These are phyloP conservation scores for Caenorhabditis afra DNA, from an alignment of 2,888 invertebrate species.

Conservation along the genomic window DNA sequence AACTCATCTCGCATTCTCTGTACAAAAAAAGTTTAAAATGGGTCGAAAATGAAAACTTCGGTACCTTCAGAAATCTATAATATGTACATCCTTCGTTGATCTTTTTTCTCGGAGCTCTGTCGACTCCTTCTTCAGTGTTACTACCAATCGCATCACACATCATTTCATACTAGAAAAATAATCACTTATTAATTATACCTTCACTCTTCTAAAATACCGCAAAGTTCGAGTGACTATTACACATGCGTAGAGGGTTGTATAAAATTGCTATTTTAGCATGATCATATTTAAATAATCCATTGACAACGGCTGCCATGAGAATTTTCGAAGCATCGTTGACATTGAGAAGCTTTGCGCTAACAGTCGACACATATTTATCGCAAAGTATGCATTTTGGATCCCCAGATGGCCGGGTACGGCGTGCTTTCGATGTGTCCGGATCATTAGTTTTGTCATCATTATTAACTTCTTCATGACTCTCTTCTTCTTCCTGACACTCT, in stretches of 20 bases:
- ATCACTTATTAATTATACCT: too few relatives aligned
- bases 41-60: too few relatives aligned
- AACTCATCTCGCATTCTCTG: too few relatives aligned
- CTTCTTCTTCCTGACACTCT: too few relatives aligned
- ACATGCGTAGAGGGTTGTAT: background rate
- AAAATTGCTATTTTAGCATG: background rate
- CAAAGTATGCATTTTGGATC: constrained; percentile 16
- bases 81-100: background rate
- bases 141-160: background rate
- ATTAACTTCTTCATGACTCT: too few relatives aligned
- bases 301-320: constrained; percentile 10
- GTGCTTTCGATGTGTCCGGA: too few relatives aligned
- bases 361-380: background rate
- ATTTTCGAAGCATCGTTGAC: constrained; percentile 10
- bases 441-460: too few relatives aligned
- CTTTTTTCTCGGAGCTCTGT: background rate
- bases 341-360: background rate
- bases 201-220: constrained; percentile 14
- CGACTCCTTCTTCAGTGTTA: background rate
- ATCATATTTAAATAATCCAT: background rate
- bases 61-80: constrained; percentile 7
- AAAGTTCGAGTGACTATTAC: background rate
- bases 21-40: too few relatives aligned
- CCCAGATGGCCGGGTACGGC: too few relatives aligned
- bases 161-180: constrained; percentile 12